Evolutionary conservation across 2,113 vertebrate genomes (phyloP), one percentile per base, ranked within the genome.

Genomic region (Acinonyx jubatus): DNA sequence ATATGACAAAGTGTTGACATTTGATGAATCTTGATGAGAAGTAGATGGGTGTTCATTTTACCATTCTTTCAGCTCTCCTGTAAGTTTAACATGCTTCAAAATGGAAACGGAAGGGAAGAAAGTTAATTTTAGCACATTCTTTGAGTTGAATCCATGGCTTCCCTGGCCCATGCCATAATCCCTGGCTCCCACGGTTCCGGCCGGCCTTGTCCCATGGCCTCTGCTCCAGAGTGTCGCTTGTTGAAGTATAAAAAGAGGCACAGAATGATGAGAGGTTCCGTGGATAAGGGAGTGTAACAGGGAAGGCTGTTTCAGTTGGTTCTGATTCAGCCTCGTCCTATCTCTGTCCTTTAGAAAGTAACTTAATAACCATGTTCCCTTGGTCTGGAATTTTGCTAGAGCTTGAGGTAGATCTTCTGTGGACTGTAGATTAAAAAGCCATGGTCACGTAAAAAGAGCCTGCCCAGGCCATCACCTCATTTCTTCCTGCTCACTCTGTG

Each of bases 11-110:
- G 65, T 21, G 57, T 63, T 91, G 52, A 63, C 31, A 31, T 89
- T 21, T 80, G 57, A 16, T 69, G 31, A 93, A 12, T 93, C 76
- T 83, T 74, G n/a, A 63, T 74, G 48, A 36, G 19, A n/a, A 1
- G 23, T 25, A 14, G 52, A 21, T 48, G 55, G 41, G 48, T 71
- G 16, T 87, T 66, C 65, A 68, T 78, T 91, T 65, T 91, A 87
- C 29, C 88, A 0, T 74, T 92, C 41, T 85, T 96, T 73, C 55
- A 93, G 9, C 78, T 88, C 93, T 33, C 89, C 78, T 85, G 5
- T 90, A 73, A 87, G 21, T 48, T 87, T n/a, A 52, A 63, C 33
- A 66, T 55, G 90, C 78, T 86, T 96, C 41, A 91, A 12, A 95
- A 52, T 89, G 85, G 79, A 89, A 87, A 81, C 41, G n/a, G 19